Evolutionary conservation across 2,113 vertebrate genomes (phyloP).

Genomic region (Aspidoscelis tigris): DNA sequence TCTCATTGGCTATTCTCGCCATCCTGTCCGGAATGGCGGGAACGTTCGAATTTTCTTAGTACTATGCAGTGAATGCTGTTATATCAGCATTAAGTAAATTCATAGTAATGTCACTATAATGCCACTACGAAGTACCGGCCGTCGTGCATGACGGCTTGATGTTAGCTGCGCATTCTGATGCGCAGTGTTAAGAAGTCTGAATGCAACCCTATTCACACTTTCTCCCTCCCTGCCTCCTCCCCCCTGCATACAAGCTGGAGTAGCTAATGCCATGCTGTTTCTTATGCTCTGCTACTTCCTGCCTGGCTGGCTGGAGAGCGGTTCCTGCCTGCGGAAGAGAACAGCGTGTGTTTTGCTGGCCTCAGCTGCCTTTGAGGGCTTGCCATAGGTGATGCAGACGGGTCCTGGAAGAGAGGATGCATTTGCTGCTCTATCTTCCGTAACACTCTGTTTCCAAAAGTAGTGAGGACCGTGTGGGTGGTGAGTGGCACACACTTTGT

Average conservation of each 20-base stretch:
- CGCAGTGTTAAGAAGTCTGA: no score
- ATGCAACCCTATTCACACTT: no score
- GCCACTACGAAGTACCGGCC: no score
- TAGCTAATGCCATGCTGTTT: not conserved
- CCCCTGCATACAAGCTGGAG: not conserved
- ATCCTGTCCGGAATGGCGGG: no score
- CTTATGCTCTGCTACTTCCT: not conserved
- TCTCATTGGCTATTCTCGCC: no score
- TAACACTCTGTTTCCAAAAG: not conserved
- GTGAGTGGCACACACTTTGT: slow-evolving; percentile 13
- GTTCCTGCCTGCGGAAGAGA: not conserved
- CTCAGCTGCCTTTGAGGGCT: not conserved
- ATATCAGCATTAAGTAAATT: no score
- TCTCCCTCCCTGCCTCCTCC: no score
- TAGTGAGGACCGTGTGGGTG: slow-evolving; percentile 21
- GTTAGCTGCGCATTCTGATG: no score
- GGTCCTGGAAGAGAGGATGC: not conserved
- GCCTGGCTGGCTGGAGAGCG: not conserved
- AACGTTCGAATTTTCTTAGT: no score
- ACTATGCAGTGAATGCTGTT: no score
- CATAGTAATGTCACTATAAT: no score
- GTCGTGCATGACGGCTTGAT: no score
- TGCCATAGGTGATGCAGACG: not conserved
- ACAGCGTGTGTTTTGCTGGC: not conserved
- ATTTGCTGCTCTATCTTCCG: not conserved